These are phyloP conservation scores for Ophion costatus DNA, from an alignment of 2,888 invertebrate genomes.

Conservation along the genomic window DNA sequence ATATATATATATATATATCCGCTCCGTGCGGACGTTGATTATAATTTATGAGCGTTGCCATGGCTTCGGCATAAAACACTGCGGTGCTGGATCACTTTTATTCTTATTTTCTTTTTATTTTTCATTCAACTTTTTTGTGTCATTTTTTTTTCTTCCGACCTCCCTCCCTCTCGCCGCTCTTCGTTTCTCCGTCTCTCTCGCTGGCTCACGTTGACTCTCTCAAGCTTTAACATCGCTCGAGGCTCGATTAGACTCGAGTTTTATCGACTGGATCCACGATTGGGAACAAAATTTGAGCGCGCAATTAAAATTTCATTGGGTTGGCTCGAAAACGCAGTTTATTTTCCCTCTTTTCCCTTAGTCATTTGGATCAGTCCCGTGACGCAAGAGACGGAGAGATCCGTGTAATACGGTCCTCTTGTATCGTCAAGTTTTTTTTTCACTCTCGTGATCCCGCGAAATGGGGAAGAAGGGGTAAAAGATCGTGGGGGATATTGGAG, in stretches of 20 bases:
- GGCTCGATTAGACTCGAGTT: constrained; percentile 22
- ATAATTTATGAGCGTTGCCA: constrained; percentile 77
- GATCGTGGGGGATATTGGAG: constrained; percentile 15
- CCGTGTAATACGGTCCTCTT: constrained; percentile 18
- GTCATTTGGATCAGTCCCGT: constrained; percentile 1
- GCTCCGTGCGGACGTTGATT: constrained; percentile 77
- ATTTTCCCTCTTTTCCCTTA: constrained; percentile 2
- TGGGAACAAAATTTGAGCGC: neutral
- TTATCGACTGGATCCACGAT: too few species aligned
- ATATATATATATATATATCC: constrained; percentile 36
- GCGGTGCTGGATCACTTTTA: constrained; percentile 22
- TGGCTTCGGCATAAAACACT: constrained; percentile 73
- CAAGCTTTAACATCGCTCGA: constrained; percentile 1
- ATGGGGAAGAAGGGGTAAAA: neutral
- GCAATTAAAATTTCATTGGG: neutral
- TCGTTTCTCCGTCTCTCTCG: neutral
- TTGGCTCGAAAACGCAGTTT: neutral
- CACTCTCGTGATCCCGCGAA: constrained; percentile 1
- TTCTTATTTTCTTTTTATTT: constrained; percentile 55
- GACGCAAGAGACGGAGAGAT: constrained; percentile 19
- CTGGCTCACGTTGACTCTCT: too few species aligned
- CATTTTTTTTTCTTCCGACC: constrained; percentile 8
- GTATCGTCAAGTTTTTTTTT: constrained; percentile 32
- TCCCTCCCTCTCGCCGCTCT: constrained; percentile 9
- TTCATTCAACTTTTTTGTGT: constrained; percentile 35